Conservation (phyloP, 2,888 invertebrate species). For the Parelbella ahira region DNA sequence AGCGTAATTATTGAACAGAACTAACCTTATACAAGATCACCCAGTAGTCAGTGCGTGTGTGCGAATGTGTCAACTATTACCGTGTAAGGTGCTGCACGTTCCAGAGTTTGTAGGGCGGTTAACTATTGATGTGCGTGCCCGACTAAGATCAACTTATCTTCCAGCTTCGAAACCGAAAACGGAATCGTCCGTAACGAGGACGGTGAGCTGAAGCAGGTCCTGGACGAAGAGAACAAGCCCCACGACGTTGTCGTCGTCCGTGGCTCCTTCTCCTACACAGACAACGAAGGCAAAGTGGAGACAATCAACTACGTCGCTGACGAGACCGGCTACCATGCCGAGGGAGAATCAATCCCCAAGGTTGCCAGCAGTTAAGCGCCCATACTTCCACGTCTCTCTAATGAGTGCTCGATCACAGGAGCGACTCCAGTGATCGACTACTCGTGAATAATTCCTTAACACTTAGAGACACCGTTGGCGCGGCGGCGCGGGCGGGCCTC, state of each 20-base stretch:
- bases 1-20: too few species aligned
- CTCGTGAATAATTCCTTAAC: slow-evolving; percentile 14
- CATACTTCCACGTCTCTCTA: slow-evolving; percentile 12
- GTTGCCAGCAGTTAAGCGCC: slow-evolving; percentile 41
- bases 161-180: slow-evolving; percentile 78
- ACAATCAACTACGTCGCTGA: slow-evolving; percentile 79
- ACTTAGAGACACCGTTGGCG: too few species aligned
- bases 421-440: slow-evolving; percentile 3
- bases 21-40: too few species aligned
- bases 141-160: too few species aligned
- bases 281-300: slow-evolving; percentile 76
- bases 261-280: slow-evolving; percentile 80
- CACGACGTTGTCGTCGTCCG: slow-evolving; percentile 77
- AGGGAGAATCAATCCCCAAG: slow-evolving; percentile 82
- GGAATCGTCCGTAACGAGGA: slow-evolving; percentile 74
- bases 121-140: too few species aligned
- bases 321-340: slow-evolving; percentile 82
- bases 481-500: too few species aligned
- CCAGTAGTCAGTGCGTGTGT: too few species aligned
- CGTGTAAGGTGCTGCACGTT: too few species aligned
- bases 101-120: too few species aligned
- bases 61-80: too few species aligned
- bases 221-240: slow-evolving; percentile 81
- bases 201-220: slow-evolving; percentile 58
- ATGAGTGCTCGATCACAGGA: slow-evolving; percentile 32